A percentile compares a stretch with the other conserved stretches of the same genome.
These are phyloP conservation scores for Ametastegia equiseti DNA, from an alignment of 2,888 invertebrate species.

Conservation along the genomic window DNA sequence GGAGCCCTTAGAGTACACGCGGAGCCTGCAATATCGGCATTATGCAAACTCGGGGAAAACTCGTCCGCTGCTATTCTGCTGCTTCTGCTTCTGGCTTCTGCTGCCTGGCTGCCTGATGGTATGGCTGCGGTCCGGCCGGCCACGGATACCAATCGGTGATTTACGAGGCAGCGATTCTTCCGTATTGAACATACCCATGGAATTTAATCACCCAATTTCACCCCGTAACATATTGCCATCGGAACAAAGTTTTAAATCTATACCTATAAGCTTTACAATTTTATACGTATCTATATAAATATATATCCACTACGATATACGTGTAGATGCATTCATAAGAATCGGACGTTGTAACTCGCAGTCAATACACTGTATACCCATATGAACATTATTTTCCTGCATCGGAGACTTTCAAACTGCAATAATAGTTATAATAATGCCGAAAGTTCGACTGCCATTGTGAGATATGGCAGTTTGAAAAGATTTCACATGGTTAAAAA, in stretches of 20 bases:
- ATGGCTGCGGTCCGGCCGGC: not conserved
- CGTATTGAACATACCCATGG: not conserved
- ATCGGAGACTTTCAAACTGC: no score
- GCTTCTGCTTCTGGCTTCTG: not conserved
- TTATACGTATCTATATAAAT: not conserved
- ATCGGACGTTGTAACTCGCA: no score
- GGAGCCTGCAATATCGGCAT: slow-evolving; percentile 7
- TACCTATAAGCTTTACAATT: not conserved
- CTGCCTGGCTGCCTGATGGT: no score
- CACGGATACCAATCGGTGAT: slow-evolving; percentile 1
- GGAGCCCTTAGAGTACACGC: no score
- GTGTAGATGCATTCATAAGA: no score
- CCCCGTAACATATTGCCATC: not conserved
- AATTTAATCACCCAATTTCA: slow-evolving; percentile 1
- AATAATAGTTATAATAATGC: no score
- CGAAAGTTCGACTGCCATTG: no score
- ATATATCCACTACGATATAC: no score
- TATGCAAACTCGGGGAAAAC: not conserved
- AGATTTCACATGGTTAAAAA: no score
- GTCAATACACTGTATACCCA: no score
- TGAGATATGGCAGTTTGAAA: no score
- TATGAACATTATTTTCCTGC: no score
- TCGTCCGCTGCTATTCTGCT: not conserved
- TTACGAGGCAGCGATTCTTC: not conserved
- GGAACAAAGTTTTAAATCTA: not conserved